These are phyloP conservation scores for Meghimatium bilineatum DNA, from an alignment of 2,888 invertebrate genomes.

Conservation along the genomic window DNA sequence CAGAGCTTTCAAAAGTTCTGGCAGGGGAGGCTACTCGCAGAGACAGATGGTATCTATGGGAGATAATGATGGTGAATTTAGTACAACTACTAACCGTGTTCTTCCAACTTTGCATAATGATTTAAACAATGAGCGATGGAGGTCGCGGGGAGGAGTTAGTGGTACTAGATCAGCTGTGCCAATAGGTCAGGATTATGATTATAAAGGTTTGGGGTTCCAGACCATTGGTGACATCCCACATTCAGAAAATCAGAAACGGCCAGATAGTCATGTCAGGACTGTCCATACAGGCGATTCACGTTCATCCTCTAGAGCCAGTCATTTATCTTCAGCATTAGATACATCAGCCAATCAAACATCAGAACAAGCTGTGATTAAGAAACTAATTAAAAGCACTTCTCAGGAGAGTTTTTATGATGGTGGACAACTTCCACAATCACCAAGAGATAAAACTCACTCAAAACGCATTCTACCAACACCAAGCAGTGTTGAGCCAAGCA, in stretches of 20 bases:
- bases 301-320: constrained; percentile 50
- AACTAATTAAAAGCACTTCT: constrained; percentile 61
- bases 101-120: constrained; percentile 42
- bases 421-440: constrained; percentile 20
- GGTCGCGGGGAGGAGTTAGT: not conserved
- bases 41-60: constrained; percentile 11
- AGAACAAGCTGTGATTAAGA: constrained; percentile 48
- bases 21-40: constrained; percentile 25
- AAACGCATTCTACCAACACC: constrained; percentile 67
- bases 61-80: constrained; percentile 61
- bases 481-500: constrained; percentile 54
- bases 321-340: constrained; percentile 40
- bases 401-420: constrained; percentile 68
- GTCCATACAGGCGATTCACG: constrained; percentile 48
- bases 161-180: constrained; percentile 42
- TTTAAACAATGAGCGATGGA: not conserved
- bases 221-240: not conserved
- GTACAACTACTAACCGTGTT: constrained; percentile 60
- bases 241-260: not conserved
- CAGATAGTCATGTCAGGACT: constrained; percentile 6
- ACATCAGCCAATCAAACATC: constrained; percentile 40
- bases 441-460: constrained; percentile 57
- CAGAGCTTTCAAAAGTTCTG: constrained; percentile 52
- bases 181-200: constrained; percentile 36
- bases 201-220: constrained; percentile 32